These are phyloP conservation scores for Papilio polyxenes DNA, from an alignment of 1,140 invertebrate species.

Conservation along the genomic window DNA sequence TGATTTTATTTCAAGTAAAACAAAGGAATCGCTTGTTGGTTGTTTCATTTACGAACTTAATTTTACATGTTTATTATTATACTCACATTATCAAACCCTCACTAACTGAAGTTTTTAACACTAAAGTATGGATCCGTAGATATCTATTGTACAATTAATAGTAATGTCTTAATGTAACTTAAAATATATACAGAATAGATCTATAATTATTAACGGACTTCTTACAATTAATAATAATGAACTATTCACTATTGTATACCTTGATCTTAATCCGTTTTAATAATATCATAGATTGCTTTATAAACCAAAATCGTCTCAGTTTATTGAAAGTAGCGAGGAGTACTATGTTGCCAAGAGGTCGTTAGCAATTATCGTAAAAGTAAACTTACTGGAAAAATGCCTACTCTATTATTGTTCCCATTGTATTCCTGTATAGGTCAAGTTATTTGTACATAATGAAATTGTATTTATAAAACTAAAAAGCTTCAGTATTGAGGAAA, in stretches of 20 bases:
- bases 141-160: too few relatives aligned
- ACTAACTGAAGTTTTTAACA: too few relatives aligned
- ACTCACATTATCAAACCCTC: too few relatives aligned
- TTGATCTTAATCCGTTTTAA: background rate
- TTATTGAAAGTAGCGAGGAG: constrained; percentile 43
- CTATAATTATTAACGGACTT: too few relatives aligned
- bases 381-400: constrained; percentile 60
- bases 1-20: constrained; percentile 33
- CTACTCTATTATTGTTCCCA: constrained; percentile 58
- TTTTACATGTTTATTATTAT: background rate
- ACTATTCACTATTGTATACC: background rate
- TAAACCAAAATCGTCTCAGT: constrained; percentile 52
- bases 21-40: constrained; percentile 34
- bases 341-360: constrained; percentile 51
- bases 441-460: constrained; percentile 34
- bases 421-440: constrained; percentile 60
- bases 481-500: background rate
- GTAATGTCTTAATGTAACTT: too few relatives aligned
- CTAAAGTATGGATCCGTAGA: too few relatives aligned
- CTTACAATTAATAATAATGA: too few relatives aligned
- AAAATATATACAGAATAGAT: too few relatives aligned
- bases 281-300: constrained; percentile 46
- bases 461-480: constrained; percentile 21
- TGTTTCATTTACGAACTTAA: constrained; percentile 17
- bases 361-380: constrained; percentile 70